phyloP scores from a whole-genome alignment of 2,797 vertebrate genomes.

The Sebastes reedi region DNA sequence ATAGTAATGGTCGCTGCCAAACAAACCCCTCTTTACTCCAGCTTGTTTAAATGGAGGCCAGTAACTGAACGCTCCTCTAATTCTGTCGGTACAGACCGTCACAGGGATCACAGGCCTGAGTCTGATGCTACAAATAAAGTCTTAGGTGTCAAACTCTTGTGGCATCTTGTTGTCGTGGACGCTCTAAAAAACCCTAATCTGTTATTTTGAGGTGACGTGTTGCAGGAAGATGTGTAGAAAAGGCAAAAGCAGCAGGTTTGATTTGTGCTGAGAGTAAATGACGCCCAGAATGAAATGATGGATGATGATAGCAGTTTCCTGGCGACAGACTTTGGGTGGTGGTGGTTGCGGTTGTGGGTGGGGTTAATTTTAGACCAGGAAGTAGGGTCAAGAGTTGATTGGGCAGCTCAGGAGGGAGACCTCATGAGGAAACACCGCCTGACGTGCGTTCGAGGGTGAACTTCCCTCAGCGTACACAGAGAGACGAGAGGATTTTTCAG shows the following conservation, averaged over 20 bases:
- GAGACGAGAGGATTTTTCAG: slow-evolving; percentile 18
- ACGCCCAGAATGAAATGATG: slow-evolving; percentile 44
- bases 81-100: background rate
- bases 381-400: slow-evolving; percentile 62
- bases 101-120: background rate
- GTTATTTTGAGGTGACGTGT: slow-evolving; percentile 7
- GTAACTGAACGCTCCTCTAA: slow-evolving; percentile 30
- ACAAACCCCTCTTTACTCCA: background rate
- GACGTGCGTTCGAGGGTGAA: slow-evolving; percentile 27
- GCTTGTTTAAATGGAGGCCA: slow-evolving; percentile 11
- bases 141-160: background rate
- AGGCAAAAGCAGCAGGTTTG: background rate
- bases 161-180: slow-evolving; percentile 11
- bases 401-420: slow-evolving; percentile 34
- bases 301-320: slow-evolving; percentile 62
- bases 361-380: slow-evolving; percentile 57
- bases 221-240: background rate
- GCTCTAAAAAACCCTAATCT: background rate
- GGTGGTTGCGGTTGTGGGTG: slow-evolving; percentile 36
- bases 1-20: background rate
- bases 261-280: background rate
- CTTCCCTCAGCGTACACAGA: slow-evolving; percentile 34
- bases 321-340: slow-evolving; percentile 58
- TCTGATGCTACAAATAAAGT: slow-evolving; percentile 29
- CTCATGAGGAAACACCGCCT: slow-evolving; percentile 59